Evolutionary conservation across 2,113 vertebrate genomes (phyloP).

Genomic region (Catagonus wagneri): DNA sequence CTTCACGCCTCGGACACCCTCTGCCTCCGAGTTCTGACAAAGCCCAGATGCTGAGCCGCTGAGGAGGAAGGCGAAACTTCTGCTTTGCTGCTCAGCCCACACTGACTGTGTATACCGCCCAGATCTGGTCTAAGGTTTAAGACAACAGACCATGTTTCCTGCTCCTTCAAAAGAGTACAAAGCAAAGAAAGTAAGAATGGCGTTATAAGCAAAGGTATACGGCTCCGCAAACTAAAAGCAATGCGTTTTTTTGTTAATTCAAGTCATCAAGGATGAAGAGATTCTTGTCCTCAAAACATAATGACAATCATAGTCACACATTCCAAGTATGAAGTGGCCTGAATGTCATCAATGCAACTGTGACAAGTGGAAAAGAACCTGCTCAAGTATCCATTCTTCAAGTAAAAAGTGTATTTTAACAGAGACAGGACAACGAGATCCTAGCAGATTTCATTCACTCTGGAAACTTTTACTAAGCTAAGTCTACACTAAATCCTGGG

Average conservation of each 20-base stretch:
- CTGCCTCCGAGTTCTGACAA: conserved; percentile 14
- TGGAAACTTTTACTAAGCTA: conserved; percentile 19
- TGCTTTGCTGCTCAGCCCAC: not conserved
- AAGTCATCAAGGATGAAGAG: not conserved
- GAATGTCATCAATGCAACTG: not conserved
- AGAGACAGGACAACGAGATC: not conserved
- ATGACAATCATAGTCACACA: not conserved
- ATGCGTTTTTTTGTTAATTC: not conserved
- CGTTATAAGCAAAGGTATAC: not conserved
- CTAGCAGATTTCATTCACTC: not conserved
- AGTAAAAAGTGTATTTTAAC: not conserved
- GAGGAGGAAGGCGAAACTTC: conserved; percentile 26
- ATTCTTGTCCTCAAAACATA: conserved; percentile 29
- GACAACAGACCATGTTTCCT: conserved; percentile 25
- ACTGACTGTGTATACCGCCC: not conserved
- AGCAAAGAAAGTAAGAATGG: not conserved
- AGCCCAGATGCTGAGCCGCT: conserved; percentile 57
- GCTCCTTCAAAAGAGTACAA: conserved; percentile 21
- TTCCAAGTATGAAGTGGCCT: not conserved
- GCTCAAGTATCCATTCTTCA: not conserved
- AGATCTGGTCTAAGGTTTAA: not conserved
- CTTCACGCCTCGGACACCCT: not conserved
- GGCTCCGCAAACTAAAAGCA: conserved; percentile 19
- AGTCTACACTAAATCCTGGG: not conserved
- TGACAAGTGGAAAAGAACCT: not conserved